Base-by-base conservation (phyloP, 2,113 vertebrate genomes). In the Chascanopsetta lugubris region DNA sequence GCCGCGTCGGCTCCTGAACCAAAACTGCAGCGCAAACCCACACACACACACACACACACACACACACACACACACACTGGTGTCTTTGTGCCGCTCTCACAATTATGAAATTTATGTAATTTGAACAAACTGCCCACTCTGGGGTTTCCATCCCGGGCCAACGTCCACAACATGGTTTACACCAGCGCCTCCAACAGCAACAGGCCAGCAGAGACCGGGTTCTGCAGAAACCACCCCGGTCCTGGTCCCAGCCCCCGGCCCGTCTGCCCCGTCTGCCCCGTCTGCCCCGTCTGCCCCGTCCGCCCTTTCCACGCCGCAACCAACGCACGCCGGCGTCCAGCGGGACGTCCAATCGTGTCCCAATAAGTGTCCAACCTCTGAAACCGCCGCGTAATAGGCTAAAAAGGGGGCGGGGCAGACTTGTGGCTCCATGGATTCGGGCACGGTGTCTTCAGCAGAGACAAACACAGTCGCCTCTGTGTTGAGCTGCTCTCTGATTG, bases 91-190 rank as follows among this genome's bases (percentile, higher is more conserved):
- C 51, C 47, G 68, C 77, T 80, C 21, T 6, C 56, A 66, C 8
- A 77, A 73, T 85, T 72, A 79, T 78, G 36, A 77, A 64, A 45
- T 61, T 48, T 56, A 64, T 65, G 72, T 69, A 55, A 79, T 84
- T 77, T 66, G 68, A 75, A 45, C 30, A 61, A 45, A 24, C 42
- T 17, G 30, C 38, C 64, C 70, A 26, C 57, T 72, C 45, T 69
- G 81, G 70, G 69, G n/a, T 58, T 26, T 30, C 32, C 8, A 6
- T 48, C 21, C 13, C 22, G 60, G 56, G 83, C 73, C 54, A 67
- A 46, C 17, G 63, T 53, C 82, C 72, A 45, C 72, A 17, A 79
- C 54, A 57, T 11, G 48, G 72, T 83, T 82, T 72, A 66, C 46
- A 63, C 63, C 62, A 43, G 32, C 53, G 54, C 54, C 55, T 78